Conservation (phyloP, 2,888 invertebrate genomes). For the Anarsia innoxiella region DNA sequence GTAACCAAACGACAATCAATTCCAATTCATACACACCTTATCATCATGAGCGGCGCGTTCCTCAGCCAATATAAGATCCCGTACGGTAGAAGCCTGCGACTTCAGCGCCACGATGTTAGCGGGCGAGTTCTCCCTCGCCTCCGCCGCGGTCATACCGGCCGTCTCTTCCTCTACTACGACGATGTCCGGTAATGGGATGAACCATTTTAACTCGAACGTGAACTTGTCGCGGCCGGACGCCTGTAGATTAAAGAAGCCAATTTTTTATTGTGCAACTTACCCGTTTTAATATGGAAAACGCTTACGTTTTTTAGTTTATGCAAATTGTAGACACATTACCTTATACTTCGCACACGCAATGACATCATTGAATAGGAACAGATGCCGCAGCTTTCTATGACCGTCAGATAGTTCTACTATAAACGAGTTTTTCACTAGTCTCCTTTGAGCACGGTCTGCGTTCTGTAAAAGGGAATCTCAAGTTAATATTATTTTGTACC, state of each 20-base stretch:
- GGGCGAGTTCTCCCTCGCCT: slow-evolving; percentile 79
- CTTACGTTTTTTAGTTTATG: too few relatives aligned
- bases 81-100: slow-evolving; percentile 88
- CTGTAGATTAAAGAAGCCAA: too few relatives aligned
- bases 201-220: slow-evolving; percentile 95
- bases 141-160: slow-evolving; percentile 46
- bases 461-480: slow-evolving; percentile 73
- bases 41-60: slow-evolving; percentile 80
- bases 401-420: slow-evolving; percentile 94
- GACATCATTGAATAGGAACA: slow-evolving; percentile 96
- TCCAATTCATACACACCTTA: slow-evolving; percentile 70
- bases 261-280: too few relatives aligned
- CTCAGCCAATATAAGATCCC: slow-evolving; percentile 89
- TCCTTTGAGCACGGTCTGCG: slow-evolving; percentile 86
- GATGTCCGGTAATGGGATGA: slow-evolving; percentile 89
- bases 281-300: too few relatives aligned
- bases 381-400: slow-evolving; percentile 91
- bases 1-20: too few relatives aligned
- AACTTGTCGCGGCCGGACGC: slow-evolving; percentile 91
- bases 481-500: slow-evolving; percentile 5
- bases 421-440: slow-evolving; percentile 95
- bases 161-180: slow-evolving; percentile 81
- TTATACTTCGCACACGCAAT: slow-evolving; percentile 97
- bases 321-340: too few relatives aligned
- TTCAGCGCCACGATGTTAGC: slow-evolving; percentile 89